These are phyloP conservation scores for Rotaria magnacalcarata DNA, from an alignment of 2,888 invertebrate species.

Conservation along the genomic window DNA sequence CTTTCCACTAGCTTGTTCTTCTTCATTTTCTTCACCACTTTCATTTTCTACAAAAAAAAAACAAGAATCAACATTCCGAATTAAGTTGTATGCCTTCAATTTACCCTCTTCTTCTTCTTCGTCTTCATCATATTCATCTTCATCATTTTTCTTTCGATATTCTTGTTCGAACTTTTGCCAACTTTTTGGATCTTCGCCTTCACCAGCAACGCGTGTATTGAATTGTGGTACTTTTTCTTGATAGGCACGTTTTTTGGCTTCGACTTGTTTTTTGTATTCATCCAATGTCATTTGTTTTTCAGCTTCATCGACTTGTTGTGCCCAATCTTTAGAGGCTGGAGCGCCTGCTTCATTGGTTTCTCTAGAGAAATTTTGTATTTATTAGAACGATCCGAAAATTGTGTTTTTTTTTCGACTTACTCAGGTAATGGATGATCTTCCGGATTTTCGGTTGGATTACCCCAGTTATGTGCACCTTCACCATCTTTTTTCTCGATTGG, in stretches of 20 bases:
- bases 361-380: background rate
- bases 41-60: constrained; percentile 11
- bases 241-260: background rate
- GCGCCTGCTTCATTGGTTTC: constrained; percentile 12
- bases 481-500: constrained; percentile 44
- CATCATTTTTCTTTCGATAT: constrained; percentile 38
- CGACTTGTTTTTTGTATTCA: constrained; percentile 44
- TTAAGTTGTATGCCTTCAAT: no score
- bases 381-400: no score
- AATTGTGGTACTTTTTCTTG: constrained; percentile 36
- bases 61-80: no score
- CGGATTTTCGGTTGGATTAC: constrained; percentile 40
- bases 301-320: constrained; percentile 35
- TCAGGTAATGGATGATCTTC: background rate
- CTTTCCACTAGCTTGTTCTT: constrained; percentile 37
- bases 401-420: background rate
- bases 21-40: constrained; percentile 40
- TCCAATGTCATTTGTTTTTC: constrained; percentile 39
- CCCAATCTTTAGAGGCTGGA: constrained; percentile 34
- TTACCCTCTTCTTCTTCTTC: constrained; percentile 35
- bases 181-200: constrained; percentile 42
- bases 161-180: background rate
- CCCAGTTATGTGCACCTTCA: constrained; percentile 45
- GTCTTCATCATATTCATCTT: constrained; percentile 42
- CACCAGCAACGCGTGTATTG: constrained; percentile 44